Percentiles rank a stretch among this genome's conserved stretches.
Conservation (phyloP, 2,113 vertebrate genomes). For the Oreochromis niloticus region DNA sequence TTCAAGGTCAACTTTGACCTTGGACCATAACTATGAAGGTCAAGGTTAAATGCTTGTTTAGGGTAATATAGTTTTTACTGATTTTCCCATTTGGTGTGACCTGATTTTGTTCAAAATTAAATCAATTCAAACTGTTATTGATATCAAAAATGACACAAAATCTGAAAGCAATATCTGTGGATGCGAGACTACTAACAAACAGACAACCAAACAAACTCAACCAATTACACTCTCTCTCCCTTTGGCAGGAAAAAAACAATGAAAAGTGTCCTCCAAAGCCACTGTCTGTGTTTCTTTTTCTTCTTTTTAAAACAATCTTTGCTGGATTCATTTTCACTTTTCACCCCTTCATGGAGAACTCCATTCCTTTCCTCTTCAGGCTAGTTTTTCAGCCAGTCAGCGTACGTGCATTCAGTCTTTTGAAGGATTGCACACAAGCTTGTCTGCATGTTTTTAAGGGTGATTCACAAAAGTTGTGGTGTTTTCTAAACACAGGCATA, state of each 20-base stretch:
- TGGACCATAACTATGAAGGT: not conserved
- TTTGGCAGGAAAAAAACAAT: not conserved
- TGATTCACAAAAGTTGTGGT: not conserved
- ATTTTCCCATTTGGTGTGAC: not conserved
- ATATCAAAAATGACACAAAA: not conserved
- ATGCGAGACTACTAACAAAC: not conserved
- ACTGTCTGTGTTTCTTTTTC: not conserved
- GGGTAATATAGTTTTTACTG: not conserved
- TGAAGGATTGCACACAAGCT: not conserved
- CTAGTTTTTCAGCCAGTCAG: not conserved
- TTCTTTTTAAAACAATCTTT: not conserved
- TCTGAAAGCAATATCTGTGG: not conserved
- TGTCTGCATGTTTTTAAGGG: not conserved
- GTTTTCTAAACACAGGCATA: not conserved
- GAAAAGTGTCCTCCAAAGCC: not conserved
- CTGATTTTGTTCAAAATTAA: not conserved
- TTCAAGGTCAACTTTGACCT: not conserved
- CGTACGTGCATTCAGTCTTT: not conserved
- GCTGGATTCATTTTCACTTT: not conserved
- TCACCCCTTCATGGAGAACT: not conserved
- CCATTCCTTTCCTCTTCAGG: not conserved
- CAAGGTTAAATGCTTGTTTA: not conserved
- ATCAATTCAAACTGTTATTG: not conserved
- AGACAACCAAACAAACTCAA: not conserved
- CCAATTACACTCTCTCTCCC: no score